These are phyloP conservation scores for Nycticebus coucang DNA, from an alignment of 2,113 vertebrate species.

Conservation along the genomic window DNA sequence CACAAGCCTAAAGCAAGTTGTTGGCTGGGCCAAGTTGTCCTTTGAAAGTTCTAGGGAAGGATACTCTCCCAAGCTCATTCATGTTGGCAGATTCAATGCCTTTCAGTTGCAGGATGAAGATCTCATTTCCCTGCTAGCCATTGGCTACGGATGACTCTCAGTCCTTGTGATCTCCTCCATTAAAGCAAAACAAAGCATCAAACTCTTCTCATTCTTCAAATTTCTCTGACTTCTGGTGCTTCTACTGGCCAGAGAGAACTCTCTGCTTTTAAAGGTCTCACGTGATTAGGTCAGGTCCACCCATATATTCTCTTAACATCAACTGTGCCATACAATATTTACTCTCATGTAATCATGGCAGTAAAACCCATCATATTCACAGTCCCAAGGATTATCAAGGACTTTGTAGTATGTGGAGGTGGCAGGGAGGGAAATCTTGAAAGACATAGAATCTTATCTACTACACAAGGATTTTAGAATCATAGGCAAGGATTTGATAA, in stretches of 20 bases:
- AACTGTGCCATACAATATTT: not conserved
- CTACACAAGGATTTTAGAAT: not conserved
- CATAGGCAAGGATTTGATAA: not conserved
- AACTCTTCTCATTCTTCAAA: not conserved
- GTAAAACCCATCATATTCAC: not conserved
- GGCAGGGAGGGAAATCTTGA: not conserved
- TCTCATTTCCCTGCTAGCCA: not conserved
- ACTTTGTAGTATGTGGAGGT: too few relatives aligned
- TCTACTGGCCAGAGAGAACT: not conserved
- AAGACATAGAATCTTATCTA: not conserved
- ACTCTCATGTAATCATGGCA: not conserved
- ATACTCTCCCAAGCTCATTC: not conserved
- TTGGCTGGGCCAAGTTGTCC: not conserved
- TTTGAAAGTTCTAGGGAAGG: not conserved
- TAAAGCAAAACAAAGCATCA: not conserved
- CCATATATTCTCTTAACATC: not conserved
- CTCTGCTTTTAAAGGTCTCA: not conserved
- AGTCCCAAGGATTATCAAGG: not conserved
- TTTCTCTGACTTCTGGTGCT: not conserved
- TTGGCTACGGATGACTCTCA: not conserved
- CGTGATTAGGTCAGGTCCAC: not conserved
- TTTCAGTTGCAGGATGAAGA: not conserved
- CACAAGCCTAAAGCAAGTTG: not conserved
- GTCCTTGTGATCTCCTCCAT: not conserved
- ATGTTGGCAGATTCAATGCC: not conserved